Percentiles rank a stretch among this genome's conserved stretches.
phyloP scores from a whole-genome alignment of 2,888 invertebrate genomes.

The Unio pictorum region DNA sequence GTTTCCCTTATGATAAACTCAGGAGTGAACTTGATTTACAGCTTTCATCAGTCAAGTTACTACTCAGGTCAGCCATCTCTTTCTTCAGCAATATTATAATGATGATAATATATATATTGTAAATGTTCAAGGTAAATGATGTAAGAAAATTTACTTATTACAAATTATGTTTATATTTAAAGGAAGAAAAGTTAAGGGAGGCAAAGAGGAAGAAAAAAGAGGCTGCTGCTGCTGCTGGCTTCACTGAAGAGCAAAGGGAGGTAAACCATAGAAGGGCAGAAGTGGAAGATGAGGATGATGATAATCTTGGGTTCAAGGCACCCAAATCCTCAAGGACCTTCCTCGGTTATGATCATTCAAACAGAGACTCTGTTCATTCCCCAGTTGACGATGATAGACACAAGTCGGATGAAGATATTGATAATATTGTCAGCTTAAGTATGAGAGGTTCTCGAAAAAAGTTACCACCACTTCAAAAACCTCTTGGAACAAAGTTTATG shows the following conservation, averaged over 20 bases:
- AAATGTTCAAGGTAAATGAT: too few species aligned
- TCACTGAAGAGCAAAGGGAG: background rate
- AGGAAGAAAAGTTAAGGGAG: slow-evolving; percentile 44
- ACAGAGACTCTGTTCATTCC: slow-evolving; percentile 5
- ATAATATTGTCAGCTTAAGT: slow-evolving; percentile 2
- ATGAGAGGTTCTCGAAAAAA: slow-evolving; percentile 20
- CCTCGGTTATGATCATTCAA: slow-evolving; percentile 14
- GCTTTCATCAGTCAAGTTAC: too few species aligned
- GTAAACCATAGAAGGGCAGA: background rate
- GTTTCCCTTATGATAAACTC: too few species aligned
- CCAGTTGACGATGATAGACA: background rate
- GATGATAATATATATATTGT: too few species aligned
- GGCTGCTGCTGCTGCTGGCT: too few species aligned
- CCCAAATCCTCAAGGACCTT: slow-evolving; percentile 31
- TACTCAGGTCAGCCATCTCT: too few species aligned
- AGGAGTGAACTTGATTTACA: too few species aligned
- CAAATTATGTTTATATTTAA: slow-evolving; percentile 15
- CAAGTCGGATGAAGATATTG: slow-evolving; percentile 4
- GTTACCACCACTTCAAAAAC: slow-evolving; percentile 49
- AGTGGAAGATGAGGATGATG: slow-evolving; percentile 1
- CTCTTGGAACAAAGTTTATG: slow-evolving; percentile 40
- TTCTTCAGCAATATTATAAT: too few species aligned
- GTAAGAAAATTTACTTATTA: too few species aligned
- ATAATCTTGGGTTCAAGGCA: slow-evolving; percentile 21
- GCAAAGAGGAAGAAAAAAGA: slow-evolving; percentile 40